These are phyloP conservation scores for Brenthis daphne DNA, from an alignment of 2,888 invertebrate genomes.

Conservation along the genomic window DNA sequence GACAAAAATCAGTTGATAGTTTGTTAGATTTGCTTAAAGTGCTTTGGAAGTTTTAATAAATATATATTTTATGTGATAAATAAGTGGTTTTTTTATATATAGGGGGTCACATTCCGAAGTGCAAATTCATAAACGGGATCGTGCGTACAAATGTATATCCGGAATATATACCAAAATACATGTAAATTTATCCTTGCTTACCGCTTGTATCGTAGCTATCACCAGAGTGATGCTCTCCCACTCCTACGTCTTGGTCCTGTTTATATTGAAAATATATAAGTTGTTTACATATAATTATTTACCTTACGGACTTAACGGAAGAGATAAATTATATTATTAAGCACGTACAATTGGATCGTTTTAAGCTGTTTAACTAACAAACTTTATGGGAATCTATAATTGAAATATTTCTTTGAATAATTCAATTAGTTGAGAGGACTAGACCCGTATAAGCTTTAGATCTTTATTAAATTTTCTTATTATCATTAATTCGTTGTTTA, in stretches of 20 bases:
- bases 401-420: conserved; percentile 11
- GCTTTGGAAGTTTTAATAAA: conserved; percentile 2
- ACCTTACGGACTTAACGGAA: too few relatives aligned
- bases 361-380: conserved; percentile 5
- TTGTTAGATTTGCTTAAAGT: conserved; percentile 1
- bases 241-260: conserved; percentile 64
- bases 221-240: conserved; percentile 52
- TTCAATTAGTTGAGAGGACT: conserved; percentile 21
- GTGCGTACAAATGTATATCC: conserved; percentile 6
- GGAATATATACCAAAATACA: conserved; percentile 18
- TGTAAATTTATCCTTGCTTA: conserved; percentile 47
- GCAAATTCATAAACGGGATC: conserved; percentile 31
- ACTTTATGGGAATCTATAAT: conserved; percentile 6
- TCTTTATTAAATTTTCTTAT: conserved; percentile 36
- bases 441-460: conserved; percentile 25
- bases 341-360: not conserved
- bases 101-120: conserved; percentile 36
- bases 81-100: conserved; percentile 25
- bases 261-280: not conserved
- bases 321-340: too few relatives aligned
- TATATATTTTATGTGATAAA: conserved; percentile 26
- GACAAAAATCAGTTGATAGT: not conserved
- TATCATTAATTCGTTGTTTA: conserved; percentile 43
- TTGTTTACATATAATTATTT: too few relatives aligned
- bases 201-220: conserved; percentile 62